Base-by-base conservation (phyloP, 1,140 invertebrate genomes). In the Drosophila nasuta region DNA sequence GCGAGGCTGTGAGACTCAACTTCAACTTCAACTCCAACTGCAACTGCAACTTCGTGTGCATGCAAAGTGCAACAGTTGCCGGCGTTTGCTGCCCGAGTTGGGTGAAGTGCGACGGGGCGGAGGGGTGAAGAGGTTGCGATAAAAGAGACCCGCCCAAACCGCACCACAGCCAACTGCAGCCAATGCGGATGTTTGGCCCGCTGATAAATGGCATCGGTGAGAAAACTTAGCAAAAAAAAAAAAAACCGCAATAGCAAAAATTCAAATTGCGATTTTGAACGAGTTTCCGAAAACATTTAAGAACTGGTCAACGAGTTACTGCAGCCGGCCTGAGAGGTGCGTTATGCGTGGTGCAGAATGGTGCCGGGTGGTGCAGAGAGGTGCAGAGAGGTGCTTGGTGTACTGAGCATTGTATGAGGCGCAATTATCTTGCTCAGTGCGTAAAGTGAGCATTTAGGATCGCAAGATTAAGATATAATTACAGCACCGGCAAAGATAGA, bases 141-240 rank as follows among this genome's bases (percentile, higher is more conserved):
- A 58, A 58, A 58, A 13, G 30, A 33, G 54, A 69, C 76, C 46
- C 71, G 70, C 75, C 75, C 63, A 68, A 63, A 52, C 65, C 7
- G 35, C 30, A 58, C 17, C 54, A n/a, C 11, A 28, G 43, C 77
- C 77, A 25, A 25, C 3, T 25, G 56, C 73, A 62, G 60, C 71
- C 64, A 86, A 86, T 77, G 79, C 82, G 82, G 82, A 86, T 86
- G 76, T 81, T 41, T 78, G 78, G 74, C 25, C 57, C 60, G 43
- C 48, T 48, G 20, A 30, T 41, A 43, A 56, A 28, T 45, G 68
- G 30, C 46, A 60, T 30, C 62, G 63, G 72, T 75, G 71, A 64
- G 71, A 72, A 72, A 65, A 52, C 13, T 17, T 4, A 17, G 33
- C 25, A 70, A 49, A 41, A 49, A 52, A 20, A 20, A 20, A 20